Evolutionary conservation across 2,888 invertebrate species (phyloP).

Genomic region (Syrista parreyssii): DNA sequence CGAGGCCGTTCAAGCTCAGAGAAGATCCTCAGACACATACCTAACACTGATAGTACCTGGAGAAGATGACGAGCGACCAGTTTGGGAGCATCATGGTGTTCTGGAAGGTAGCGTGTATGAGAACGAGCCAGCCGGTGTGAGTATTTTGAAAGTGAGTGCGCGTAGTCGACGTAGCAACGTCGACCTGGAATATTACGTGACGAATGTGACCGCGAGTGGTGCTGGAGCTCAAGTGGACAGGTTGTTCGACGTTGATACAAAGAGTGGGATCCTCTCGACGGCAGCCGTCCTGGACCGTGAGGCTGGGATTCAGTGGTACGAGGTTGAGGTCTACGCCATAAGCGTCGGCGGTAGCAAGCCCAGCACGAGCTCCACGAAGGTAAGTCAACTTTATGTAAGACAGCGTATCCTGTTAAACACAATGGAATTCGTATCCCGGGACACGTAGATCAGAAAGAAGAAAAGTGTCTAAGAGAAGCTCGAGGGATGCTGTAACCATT

Average conservation of each 20-base stretch:
- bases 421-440: neutral
- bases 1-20: slow-evolving; percentile 89
- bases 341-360: slow-evolving; percentile 76
- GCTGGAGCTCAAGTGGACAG: slow-evolving; percentile 84
- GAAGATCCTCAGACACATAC: slow-evolving; percentile 88
- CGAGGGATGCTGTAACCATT: slow-evolving; percentile 18
- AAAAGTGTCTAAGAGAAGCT: slow-evolving; percentile 19
- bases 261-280: slow-evolving; percentile 88
- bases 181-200: slow-evolving; percentile 90
- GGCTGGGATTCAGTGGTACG: slow-evolving; percentile 83
- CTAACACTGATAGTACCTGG: slow-evolving; percentile 83
- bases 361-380: slow-evolving; percentile 86
- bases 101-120: slow-evolving; percentile 86
- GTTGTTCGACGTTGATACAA: slow-evolving; percentile 91
- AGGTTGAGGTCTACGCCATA: slow-evolving; percentile 87
- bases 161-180: slow-evolving; percentile 71
- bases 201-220: slow-evolving; percentile 79
- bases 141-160: slow-evolving; percentile 84
- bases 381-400: slow-evolving; percentile 65
- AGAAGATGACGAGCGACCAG: slow-evolving; percentile 63
- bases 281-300: slow-evolving; percentile 87
- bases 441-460: slow-evolving; percentile 1
- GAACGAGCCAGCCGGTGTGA: slow-evolving; percentile 89
- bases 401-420: neutral
- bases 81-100: slow-evolving; percentile 66